Evolutionary conservation across 2,888 invertebrate species (phyloP), one percentile per base, ranked within the genome.

Genomic region (Troglohyphantes excavatus): DNA sequence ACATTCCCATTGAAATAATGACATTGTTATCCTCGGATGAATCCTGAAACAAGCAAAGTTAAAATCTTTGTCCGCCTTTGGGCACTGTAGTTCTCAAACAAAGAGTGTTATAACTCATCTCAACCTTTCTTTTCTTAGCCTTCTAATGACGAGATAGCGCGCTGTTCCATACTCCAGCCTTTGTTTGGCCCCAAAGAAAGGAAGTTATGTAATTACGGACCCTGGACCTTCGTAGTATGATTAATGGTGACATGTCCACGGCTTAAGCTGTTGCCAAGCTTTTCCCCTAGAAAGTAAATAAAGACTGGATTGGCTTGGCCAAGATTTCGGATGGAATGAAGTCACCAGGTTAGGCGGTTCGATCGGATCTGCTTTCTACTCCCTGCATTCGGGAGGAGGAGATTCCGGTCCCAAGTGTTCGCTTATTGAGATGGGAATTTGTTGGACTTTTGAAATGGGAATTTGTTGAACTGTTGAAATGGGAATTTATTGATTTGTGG

Each of bases 161-260:
- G 43, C 26, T 33, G n/a, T n/a, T n/a, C 33, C 17, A 59, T n/a
- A 73, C 61, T 33, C 78, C 6, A 78, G 43, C 27, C 78, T 79
- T 79, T 79, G 78, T 79, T 65, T 79, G 43, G 21, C 23, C 33
- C 78, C n/a, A n/a, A 65, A 29, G 63, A 79, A 79, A 79, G 78
- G 63, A 79, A 79, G 65, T 79, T 79, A 65, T 79, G 78, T 79
- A 79, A 79, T 79, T 79, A 79, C 67, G 78, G 39, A 39, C 26
- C 43, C 7, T 67, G 39, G 65, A 65, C 78, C 43, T 67, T 33
- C 39, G 65, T 63, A n/a, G 46, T 81, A 81, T 81, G 81, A 81
- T 81, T 81, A 81, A 81, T 81, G 81, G 81, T 46, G 68, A 68
- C 59, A 81, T 68, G 70, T 65, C 67, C 33, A 46, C 68, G 33